phyloP scores from a whole-genome alignment of 1,140 invertebrate genomes.

The Drosophila trapezifrons region DNA sequence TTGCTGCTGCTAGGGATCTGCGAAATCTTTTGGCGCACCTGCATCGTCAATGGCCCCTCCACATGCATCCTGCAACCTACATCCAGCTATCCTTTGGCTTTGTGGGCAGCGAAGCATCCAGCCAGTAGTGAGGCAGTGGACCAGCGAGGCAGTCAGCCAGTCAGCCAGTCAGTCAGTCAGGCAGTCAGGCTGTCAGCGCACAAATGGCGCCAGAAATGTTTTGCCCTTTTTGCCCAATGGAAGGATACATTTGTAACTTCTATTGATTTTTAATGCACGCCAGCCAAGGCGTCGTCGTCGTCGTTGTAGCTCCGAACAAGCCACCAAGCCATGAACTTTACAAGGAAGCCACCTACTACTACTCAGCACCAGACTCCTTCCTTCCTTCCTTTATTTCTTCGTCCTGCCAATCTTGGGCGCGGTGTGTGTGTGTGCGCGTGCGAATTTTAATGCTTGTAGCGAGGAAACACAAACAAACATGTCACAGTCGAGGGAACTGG shows the following conservation, averaged over 20 bases:
- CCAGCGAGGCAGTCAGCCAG: slow-evolving; percentile 32
- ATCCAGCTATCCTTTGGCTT: slow-evolving; percentile 1
- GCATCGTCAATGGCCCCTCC: not conserved
- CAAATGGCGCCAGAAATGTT: slow-evolving; percentile 56
- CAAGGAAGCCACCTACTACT: slow-evolving; percentile 30
- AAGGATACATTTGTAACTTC: slow-evolving; percentile 77
- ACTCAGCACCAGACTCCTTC: slow-evolving; percentile 21
- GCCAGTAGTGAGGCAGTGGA: not conserved
- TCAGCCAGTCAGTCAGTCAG: slow-evolving; percentile 30
- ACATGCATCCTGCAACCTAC: slow-evolving; percentile 2
- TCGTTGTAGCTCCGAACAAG: slow-evolving; percentile 23
- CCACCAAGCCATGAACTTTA: slow-evolving; percentile 55
- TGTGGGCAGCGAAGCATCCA: slow-evolving; percentile 28
- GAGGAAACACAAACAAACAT: slow-evolving; percentile 65
- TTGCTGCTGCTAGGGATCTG: slow-evolving; percentile 3
- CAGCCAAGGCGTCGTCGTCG: slow-evolving; percentile 47
- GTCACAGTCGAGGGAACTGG: slow-evolving; percentile 60
- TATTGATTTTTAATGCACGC: slow-evolving; percentile 80
- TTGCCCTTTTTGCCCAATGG: slow-evolving; percentile 47
- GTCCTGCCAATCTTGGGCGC: slow-evolving; percentile 7
- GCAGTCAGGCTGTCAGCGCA: slow-evolving; percentile 44
- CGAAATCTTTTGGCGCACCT: slow-evolving; percentile 15
- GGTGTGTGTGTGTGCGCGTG: slow-evolving; percentile 10
- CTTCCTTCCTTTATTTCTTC: not conserved
- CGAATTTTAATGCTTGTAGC: slow-evolving; percentile 62